These are phyloP conservation scores for Sesia bembeciformis DNA, from an alignment of 2,888 invertebrate genomes.

Conservation along the genomic window DNA sequence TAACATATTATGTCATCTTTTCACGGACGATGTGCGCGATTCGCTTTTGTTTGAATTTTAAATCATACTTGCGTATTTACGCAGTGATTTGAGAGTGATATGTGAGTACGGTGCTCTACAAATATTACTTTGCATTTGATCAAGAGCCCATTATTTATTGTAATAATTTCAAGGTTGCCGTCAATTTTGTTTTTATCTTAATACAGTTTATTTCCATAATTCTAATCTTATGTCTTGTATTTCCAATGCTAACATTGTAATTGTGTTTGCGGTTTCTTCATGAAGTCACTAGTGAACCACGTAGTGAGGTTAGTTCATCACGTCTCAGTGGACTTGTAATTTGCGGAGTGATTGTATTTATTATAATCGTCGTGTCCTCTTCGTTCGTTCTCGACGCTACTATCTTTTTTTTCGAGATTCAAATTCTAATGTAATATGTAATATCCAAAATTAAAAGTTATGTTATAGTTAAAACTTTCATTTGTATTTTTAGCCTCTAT, in stretches of 20 bases:
- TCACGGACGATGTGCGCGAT: not conserved
- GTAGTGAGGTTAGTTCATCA: constrained; percentile 34
- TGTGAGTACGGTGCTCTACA: no score
- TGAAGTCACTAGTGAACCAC: constrained; percentile 24
- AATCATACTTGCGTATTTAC: no score
- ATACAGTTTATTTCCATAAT: not conserved
- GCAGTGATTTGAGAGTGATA: no score
- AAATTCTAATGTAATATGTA: no score
- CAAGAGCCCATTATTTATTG: no score
- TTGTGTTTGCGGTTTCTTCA: constrained; percentile 20
- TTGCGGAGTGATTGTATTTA: constrained; percentile 37
- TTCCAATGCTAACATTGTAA: not conserved
- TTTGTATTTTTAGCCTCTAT: no score
- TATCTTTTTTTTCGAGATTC: not conserved
- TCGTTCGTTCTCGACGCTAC: constrained; percentile 6
- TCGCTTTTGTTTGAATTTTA: not conserved
- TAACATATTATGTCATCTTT: not conserved
- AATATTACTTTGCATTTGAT: no score
- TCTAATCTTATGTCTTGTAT: not conserved
- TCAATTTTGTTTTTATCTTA: not conserved
- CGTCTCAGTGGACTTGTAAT: constrained; percentile 25
- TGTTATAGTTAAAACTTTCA: no score
- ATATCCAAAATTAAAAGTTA: no score
- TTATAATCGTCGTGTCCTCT: constrained; percentile 32
- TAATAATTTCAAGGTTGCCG: no score